Evolutionary conservation across 2,797 vertebrate species (phyloP).

Genomic region (Eulemur coronatus): DNA sequence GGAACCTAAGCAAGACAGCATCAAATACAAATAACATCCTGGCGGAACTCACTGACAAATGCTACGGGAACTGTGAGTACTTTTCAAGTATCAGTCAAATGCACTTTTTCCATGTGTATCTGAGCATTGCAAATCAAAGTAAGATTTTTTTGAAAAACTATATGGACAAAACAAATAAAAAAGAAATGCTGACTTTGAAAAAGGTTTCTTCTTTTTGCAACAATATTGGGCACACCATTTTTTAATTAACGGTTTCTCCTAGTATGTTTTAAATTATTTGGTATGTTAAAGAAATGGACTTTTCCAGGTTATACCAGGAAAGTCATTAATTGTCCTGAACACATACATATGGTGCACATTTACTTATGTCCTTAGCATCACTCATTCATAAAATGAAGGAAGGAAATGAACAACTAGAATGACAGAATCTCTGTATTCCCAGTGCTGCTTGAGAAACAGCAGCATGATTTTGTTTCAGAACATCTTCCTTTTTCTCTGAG

Average conservation of each 20-base stretch:
- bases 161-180: background rate
- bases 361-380: conserved; percentile 9
- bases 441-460: background rate
- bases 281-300: background rate
- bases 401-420: background rate
- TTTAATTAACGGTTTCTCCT: background rate
- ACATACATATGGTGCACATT: background rate
- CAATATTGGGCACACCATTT: background rate
- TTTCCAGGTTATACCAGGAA: background rate
- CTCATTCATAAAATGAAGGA: conserved; percentile 46
- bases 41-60: conserved; percentile 22
- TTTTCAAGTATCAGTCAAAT: conserved; percentile 42
- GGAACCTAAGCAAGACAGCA: background rate
- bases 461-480: conserved; percentile 15
- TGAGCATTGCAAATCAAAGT: conserved; percentile 16
- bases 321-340: background rate
- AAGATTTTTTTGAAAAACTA: background rate
- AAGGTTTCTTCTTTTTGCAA: background rate
- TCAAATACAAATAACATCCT: conserved; percentile 38
- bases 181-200: background rate
- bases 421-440: background rate
- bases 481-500: background rate
- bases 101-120: background rate
- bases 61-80: background rate
- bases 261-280: conserved; percentile 2